Percentiles rank a stretch among this genome's conserved stretches.
phyloP scores from a whole-genome alignment of 2,888 invertebrate genomes.

The Drosophila limbata region DNA sequence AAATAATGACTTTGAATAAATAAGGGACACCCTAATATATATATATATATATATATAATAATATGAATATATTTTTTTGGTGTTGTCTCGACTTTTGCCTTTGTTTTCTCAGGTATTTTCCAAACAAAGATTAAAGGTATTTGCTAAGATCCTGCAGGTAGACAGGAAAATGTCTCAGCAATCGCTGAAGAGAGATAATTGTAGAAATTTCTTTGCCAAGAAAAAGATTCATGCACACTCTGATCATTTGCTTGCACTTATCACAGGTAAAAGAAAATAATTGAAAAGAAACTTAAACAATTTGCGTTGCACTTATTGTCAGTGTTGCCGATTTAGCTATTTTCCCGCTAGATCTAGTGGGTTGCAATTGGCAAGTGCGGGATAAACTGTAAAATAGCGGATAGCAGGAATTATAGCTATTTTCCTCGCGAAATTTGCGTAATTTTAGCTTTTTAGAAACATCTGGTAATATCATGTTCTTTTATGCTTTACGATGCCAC shows the following conservation, averaged over 20 bases:
- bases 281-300: conserved; percentile 75
- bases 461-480: too few relatives aligned
- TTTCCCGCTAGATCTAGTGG: too few relatives aligned
- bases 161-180: background rate
- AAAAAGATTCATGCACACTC: conserved; percentile 39
- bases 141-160: conserved; percentile 66
- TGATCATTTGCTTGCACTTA: conserved; percentile 50
- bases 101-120: conserved; percentile 13
- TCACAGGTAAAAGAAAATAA: conserved; percentile 55
- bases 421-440: too few relatives aligned
- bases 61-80: background rate
- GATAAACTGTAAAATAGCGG: too few relatives aligned
- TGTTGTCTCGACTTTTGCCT: background rate
- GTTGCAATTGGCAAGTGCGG: too few relatives aligned
- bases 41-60: too few relatives aligned
- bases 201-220: conserved; percentile 58
- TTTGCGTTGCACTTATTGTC: conserved; percentile 73
- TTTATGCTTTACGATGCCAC: too few relatives aligned
- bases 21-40: too few relatives aligned
- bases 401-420: too few relatives aligned
- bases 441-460: too few relatives aligned
- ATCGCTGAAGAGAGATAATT: conserved; percentile 24
- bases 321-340: too few relatives aligned
- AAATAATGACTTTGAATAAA: too few relatives aligned
- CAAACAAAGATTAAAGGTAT: conserved; percentile 32